Evolutionary conservation across 2,888 invertebrate genomes (phyloP), one percentile per base, ranked within the genome.

Genomic region (Leucozona laternaria): DNA sequence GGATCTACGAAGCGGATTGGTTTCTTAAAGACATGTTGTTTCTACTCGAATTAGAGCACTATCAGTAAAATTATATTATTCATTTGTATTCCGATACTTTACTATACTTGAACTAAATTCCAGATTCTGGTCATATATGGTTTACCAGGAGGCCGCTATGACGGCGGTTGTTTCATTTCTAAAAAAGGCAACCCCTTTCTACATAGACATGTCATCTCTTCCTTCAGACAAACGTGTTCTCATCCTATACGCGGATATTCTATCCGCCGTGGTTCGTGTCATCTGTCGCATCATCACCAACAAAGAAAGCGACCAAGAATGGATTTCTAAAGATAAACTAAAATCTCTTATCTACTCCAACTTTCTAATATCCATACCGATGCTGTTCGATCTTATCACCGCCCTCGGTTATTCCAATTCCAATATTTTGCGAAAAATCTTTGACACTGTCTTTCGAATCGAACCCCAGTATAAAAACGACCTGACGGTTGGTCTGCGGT

Each of bases 281-380:
- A 95, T 96, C 90, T 94, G 96, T 88, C 94, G 98, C 89, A 94
- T 98, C 88, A 94, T 96, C 11, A 97, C 97, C 13, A 95, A 95
- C 91, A 96, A 95, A 89, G 97, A 97, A 91, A 96, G 96, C 17
- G 94, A 95, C 92, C 96, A 92, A 2, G 93, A 94, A 88, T 96
- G 95, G 94, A 95, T 97, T 91, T 94, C 93, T 2, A 94, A 94
- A 70, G 93, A 94, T 48, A 94, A 94, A 77, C 95, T 96, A 93
- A 95, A 95, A 0, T 93, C 95, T 7, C 90, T 96, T n/a, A 90
- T 97, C 62, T 97, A 97, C 91, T 94, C 96, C 82, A 95, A 97
- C 89, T 97, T 95, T 91, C 93, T 98, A 88, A 95, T 97, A 89
- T 96, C 97, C n/a, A 94, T 97, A 88, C 96, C 97, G 0, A 95